Percentiles rank a stretch among this genome's conserved stretches.
phyloP scores from a whole-genome alignment of 2,113 vertebrate genomes.

The Chaetodon auriga region DNA sequence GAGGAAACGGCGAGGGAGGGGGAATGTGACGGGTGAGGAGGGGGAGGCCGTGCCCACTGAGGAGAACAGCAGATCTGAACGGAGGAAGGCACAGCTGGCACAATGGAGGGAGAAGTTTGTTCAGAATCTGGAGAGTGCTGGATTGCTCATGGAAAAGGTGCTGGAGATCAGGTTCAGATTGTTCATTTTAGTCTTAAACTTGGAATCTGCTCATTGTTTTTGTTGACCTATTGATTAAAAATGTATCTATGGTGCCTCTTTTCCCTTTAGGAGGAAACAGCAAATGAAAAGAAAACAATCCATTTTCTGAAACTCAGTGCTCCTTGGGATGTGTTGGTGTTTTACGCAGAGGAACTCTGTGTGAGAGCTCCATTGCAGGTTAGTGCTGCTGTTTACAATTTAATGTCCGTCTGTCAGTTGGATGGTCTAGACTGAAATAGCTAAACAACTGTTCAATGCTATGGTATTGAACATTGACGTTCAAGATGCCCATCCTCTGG shows the following conservation, averaged over 20 bases:
- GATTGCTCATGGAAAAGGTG: slow-evolving; percentile 85
- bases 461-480: background rate
- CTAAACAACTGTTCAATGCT: background rate
- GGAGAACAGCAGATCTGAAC: slow-evolving; percentile 78
- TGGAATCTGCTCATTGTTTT: background rate
- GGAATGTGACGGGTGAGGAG: slow-evolving; percentile 22
- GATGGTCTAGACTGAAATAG: background rate
- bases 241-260: background rate
- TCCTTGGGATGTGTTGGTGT: slow-evolving; percentile 83
- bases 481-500: background rate
- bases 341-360: slow-evolving; percentile 83
- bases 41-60: slow-evolving; percentile 39
- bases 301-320: slow-evolving; percentile 84
- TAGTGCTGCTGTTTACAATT: slow-evolving; percentile 9
- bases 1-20: slow-evolving; percentile 72
- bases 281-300: slow-evolving; percentile 80
- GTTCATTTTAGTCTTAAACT: background rate
- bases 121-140: slow-evolving; percentile 75
- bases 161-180: background rate
- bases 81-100: slow-evolving; percentile 69
- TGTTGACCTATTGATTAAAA: background rate
- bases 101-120: slow-evolving; percentile 83
- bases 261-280: slow-evolving; percentile 82
- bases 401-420: background rate
- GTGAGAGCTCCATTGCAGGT: slow-evolving; percentile 85